These are phyloP conservation scores for Cyrtonyx montezumae DNA, from an alignment of 2,113 vertebrate genomes.

Conservation along the genomic window DNA sequence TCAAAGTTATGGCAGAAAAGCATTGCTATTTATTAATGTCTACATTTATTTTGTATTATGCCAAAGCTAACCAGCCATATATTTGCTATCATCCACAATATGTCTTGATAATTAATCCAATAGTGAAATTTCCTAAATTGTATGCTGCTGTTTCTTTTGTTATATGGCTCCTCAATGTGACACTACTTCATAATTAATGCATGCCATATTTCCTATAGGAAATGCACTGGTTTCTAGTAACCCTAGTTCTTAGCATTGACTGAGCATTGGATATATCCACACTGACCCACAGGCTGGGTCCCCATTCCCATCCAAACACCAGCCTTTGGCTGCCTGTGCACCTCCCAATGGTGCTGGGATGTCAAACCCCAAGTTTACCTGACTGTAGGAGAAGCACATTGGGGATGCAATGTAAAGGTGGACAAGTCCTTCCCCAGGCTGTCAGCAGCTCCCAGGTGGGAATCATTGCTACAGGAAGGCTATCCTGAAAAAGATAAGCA, in stretches of 20 bases:
- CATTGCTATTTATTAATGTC: not conserved
- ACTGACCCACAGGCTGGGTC: not conserved
- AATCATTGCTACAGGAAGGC: not conserved
- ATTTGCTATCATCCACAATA: not conserved
- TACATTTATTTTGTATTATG: not conserved
- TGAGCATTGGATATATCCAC: not conserved
- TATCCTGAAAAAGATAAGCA: not conserved
- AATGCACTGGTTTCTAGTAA: not conserved
- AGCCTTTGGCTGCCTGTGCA: accelerated
- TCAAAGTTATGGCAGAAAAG: not conserved
- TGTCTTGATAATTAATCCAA: not conserved
- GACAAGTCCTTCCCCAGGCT: not conserved
- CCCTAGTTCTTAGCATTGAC: not conserved
- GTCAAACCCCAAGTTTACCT: not conserved
- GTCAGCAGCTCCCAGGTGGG: not conserved
- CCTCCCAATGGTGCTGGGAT: accelerated
- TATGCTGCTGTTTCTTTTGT: not conserved
- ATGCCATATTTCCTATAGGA: not conserved
- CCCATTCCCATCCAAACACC: accelerated
- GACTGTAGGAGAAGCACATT: accelerated
- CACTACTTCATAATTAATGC: accelerated
- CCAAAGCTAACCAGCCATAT: not conserved
- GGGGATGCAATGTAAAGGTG: not conserved
- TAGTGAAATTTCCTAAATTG: not conserved
- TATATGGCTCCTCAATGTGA: not conserved